These are phyloP conservation scores for Limnephilus lunatus DNA, from an alignment of 2,888 invertebrate species.

Conservation along the genomic window DNA sequence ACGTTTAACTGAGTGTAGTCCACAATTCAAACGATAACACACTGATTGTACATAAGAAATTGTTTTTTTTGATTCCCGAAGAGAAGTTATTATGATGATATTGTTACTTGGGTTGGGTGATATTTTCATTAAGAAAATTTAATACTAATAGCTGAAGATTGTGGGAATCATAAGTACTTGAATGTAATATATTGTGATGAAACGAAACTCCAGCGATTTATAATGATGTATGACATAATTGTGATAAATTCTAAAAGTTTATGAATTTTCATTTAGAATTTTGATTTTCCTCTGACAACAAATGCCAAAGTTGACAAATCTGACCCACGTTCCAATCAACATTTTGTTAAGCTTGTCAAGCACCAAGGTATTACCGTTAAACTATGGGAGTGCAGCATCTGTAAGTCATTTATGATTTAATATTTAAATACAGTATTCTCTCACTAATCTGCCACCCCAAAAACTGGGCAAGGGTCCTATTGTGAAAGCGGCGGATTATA, in stretches of 20 bases:
- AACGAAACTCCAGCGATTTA: background rate
- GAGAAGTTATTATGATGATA: background rate
- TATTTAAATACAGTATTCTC: background rate
- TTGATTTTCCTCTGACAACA: background rate
- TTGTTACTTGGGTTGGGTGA: background rate
- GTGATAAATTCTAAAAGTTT: background rate
- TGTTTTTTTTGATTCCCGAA: background rate
- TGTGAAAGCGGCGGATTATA: no score
- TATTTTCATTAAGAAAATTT: background rate
- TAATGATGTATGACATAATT: background rate
- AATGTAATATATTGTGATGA: background rate
- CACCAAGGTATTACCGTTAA: conserved; percentile 83
- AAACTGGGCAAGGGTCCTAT: no score
- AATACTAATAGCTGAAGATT: background rate
- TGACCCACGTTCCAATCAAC: conserved; percentile 79
- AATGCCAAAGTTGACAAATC: conserved; percentile 75
- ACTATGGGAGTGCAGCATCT: conserved; percentile 86
- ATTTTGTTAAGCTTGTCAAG: conserved; percentile 83
- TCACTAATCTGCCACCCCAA: background rate
- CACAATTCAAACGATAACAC: background rate
- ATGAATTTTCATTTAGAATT: background rate
- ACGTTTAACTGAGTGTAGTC: background rate
- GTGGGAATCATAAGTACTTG: background rate
- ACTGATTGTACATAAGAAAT: background rate
- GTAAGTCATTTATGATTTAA: conserved; percentile 74